Evolutionary conservation across 30 jellyfish, hydroid and myxozoan genomes (phyloP).

Genomic region (Turritopsis rubra): DNA sequence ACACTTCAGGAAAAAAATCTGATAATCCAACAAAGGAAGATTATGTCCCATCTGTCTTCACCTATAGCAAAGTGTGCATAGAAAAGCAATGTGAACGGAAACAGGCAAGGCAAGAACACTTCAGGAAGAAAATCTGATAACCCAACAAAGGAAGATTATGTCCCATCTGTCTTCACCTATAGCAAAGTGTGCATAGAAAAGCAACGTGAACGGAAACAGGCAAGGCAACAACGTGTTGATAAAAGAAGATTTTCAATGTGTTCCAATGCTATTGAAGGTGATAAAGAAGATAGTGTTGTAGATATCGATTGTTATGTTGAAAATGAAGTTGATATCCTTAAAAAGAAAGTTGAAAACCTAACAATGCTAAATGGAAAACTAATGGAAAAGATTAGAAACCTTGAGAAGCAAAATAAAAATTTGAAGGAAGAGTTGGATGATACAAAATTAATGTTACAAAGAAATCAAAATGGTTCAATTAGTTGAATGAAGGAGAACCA

Average conservation of each 20-base stretch:
- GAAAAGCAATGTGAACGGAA: background rate
- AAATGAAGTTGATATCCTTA: background rate
- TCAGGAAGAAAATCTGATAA: too few species aligned
- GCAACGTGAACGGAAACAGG: background rate
- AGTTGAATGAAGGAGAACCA: background rate
- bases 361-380: background rate
- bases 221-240: background rate
- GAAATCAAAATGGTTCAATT: background rate
- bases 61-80: background rate
- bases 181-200: background rate
- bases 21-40: too few species aligned
- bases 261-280: background rate
- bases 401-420: background rate
- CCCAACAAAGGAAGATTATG: too few species aligned
- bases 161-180: too few species aligned
- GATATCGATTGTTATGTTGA: background rate
- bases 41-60: too few species aligned
- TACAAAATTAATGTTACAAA: background rate
- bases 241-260: background rate
- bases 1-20: too few species aligned
- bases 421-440: background rate
- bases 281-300: background rate
- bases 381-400: background rate
- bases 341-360: background rate
- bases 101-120: background rate